Percentiles rank a stretch among this genome's conserved stretches.
Evolutionary conservation across 2,888 invertebrate genomes (phyloP).

Genomic region (Oscheius sp.): DNA sequence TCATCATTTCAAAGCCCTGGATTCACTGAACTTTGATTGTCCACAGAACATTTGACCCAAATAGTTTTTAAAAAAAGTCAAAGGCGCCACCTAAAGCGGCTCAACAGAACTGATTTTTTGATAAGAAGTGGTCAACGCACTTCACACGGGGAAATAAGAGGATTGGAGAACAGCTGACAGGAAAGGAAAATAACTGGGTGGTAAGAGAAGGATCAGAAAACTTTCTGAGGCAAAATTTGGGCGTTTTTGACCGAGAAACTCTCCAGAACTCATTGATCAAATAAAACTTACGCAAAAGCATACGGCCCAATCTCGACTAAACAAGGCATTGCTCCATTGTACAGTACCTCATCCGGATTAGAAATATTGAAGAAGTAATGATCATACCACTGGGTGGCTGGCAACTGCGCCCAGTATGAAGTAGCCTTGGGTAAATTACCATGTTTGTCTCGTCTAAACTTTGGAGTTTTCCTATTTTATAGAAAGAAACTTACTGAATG

Average conservation of each 20-base stretch:
- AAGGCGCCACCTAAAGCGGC: too few relatives aligned
- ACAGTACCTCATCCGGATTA: slow-evolving; percentile 57
- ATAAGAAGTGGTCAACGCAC: too few relatives aligned
- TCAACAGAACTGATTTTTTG: too few relatives aligned
- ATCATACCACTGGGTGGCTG: slow-evolving; percentile 45
- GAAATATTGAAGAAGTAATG: slow-evolving; percentile 56
- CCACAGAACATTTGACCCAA: too few relatives aligned
- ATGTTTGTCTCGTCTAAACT: slow-evolving; percentile 43
- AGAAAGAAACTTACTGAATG: slow-evolving; percentile 47
- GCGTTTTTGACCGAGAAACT: neutral
- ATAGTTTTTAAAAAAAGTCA: too few relatives aligned
- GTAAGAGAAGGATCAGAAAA: neutral
- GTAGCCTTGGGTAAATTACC: slow-evolving; percentile 52
- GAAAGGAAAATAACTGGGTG: too few relatives aligned
- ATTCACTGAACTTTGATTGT: too few relatives aligned
- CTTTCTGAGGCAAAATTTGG: neutral
- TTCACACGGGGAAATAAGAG: too few relatives aligned
- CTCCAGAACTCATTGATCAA: too few relatives aligned
- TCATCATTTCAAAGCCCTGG: too few relatives aligned
- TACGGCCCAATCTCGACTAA: slow-evolving; percentile 56
- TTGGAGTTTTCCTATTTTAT: neutral
- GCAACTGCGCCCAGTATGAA: slow-evolving; percentile 49
- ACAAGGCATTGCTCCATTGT: slow-evolving; percentile 50
- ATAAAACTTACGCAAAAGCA: slow-evolving; percentile 51
- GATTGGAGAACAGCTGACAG: too few relatives aligned